Evolutionary conservation across 2,113 vertebrate species (phyloP), one percentile per base, ranked within the genome.

Genomic region (Prochilodus magdalenae): DNA sequence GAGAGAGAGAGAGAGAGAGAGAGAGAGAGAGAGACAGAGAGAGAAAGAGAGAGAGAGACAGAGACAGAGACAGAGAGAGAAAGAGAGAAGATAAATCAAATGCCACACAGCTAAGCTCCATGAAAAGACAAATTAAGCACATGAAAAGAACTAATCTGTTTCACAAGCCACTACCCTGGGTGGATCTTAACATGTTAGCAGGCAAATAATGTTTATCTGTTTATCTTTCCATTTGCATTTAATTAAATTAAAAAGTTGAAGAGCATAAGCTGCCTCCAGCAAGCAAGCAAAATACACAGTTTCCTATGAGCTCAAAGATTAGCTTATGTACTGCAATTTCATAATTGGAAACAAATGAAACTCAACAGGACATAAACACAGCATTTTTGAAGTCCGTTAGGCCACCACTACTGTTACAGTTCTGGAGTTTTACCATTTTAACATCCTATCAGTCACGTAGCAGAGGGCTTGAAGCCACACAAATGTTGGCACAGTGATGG

Each of bases 181-280:
- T 63, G 44, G 51, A 80, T 66, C n/a, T 47, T 70, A 80, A 60
- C 30, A 70, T n/a, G 40, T 71, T 49, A 60, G 29, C 7, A 6
- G 77, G 11, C 63, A 70, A 59, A 71, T 36, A 15, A 20, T 72
- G 72, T 84, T 84, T 70, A 80, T 84, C 77, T 74, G 77, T 79
- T 83, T 78, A 83, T 74, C 70, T 67, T 66, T 79, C 27, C 29
- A 84, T 79, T 69, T 84, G 27, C 71, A 74, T 74, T 73, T 81
- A 65, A 74, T 74, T 62, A 81, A 81, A 81, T 72, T n/a, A 81
- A 22, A 66, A 18, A 36, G 63, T 74, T 51, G 62, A 81, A 81
- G 71, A 63, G 60, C 49, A 60, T 51, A 20, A 67, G 71, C 29
- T 76, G 73, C 36, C 67, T 29, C 40, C 65, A 40, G 40, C 55